phyloP scores from a whole-genome alignment of 2,888 invertebrate genomes.

The Deilephila porcellus region DNA sequence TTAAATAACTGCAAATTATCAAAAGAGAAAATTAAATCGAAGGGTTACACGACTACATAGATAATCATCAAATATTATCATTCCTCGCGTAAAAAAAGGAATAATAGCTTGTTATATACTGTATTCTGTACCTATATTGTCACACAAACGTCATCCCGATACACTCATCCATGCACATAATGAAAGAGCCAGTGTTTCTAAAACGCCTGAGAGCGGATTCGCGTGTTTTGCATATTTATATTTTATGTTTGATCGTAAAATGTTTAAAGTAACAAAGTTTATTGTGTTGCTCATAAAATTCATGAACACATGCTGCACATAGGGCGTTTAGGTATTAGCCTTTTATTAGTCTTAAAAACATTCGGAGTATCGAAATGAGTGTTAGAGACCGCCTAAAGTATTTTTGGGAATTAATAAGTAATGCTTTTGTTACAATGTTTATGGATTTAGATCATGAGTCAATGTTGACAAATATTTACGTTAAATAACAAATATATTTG shows the following conservation, averaged over 20 bases:
- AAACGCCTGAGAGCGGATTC: slow-evolving; percentile 18
- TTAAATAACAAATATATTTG: not conserved
- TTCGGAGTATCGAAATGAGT: slow-evolving; percentile 24
- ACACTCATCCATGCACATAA: not conserved
- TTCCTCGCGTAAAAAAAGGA: too few relatives aligned
- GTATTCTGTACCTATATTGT: not conserved
- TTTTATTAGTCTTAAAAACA: slow-evolving; percentile 35
- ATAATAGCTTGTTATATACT: too few relatives aligned
- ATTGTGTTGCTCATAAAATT: slow-evolving; percentile 67
- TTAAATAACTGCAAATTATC: too few relatives aligned
- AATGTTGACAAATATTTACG: not conserved
- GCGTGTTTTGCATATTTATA: slow-evolving; percentile 50
- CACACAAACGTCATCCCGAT: not conserved
- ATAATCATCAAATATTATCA: too few relatives aligned
- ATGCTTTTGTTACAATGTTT: not conserved
- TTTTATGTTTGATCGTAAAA: slow-evolving; percentile 25
- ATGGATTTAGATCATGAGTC: not conserved
- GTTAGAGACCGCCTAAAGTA: not conserved
- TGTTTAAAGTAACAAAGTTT: slow-evolving; percentile 61
- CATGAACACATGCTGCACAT: slow-evolving; percentile 28
- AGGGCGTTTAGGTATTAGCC: slow-evolving; percentile 22
- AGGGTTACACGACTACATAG: too few relatives aligned
- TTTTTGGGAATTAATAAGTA: not conserved
- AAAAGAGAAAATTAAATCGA: too few relatives aligned
- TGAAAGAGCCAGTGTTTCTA: slow-evolving; percentile 1